A percentile compares a stretch with the other conserved stretches of the same genome.
These are phyloP conservation scores for Pyrgilauda ruficollis DNA, from an alignment of 2,113 vertebrate genomes.

Conservation along the genomic window DNA sequence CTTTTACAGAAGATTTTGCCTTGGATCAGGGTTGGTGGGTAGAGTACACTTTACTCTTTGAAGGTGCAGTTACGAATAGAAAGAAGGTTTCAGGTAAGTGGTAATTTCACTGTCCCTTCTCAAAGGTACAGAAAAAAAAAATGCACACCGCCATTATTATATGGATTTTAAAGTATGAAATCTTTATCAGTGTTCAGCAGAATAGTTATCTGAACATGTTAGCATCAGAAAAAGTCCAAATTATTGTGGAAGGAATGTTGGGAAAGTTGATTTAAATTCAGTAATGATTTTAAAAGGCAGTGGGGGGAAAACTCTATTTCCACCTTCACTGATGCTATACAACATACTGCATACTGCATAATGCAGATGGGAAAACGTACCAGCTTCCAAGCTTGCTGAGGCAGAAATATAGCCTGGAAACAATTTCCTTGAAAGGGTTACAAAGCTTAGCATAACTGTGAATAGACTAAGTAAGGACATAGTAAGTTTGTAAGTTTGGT, in stretches of 20 bases:
- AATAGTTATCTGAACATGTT: background rate
- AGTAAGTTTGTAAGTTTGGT: background rate
- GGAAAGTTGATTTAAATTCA: background rate
- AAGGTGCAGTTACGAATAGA: background rate
- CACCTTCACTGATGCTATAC: background rate
- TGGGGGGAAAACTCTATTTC: background rate
- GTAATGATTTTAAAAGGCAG: background rate
- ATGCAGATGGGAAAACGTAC: background rate
- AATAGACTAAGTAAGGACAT: background rate
- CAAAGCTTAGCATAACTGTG: background rate
- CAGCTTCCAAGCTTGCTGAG: background rate
- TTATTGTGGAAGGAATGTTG: background rate
- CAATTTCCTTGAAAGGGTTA: background rate
- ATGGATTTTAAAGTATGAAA: background rate
- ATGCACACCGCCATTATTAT: background rate
- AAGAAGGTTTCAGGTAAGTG: background rate
- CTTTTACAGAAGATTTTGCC: background rate
- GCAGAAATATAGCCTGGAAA: background rate
- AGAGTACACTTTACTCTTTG: background rate
- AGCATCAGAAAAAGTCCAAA: background rate
- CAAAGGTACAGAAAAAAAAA: background rate
- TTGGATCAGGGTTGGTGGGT: background rate
- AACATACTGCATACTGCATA: background rate
- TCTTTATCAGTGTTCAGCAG: background rate
- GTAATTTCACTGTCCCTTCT: background rate